Evolutionary conservation across 2,113 vertebrate genomes (phyloP).

Genomic region (Tupaia chinensis): DNA sequence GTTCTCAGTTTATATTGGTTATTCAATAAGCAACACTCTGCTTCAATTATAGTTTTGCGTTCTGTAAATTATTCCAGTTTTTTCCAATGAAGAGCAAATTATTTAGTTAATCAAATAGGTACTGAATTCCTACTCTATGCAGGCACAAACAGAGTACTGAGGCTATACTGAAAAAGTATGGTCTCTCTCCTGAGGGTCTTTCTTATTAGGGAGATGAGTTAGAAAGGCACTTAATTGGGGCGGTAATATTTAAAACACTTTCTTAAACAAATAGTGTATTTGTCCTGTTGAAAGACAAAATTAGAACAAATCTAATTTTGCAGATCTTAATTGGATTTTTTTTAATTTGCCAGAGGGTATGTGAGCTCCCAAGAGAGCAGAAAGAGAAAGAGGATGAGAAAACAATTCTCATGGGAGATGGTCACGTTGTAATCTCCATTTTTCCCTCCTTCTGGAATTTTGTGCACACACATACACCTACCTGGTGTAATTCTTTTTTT

Average conservation of each 20-base stretch:
- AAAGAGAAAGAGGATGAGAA: too few species aligned
- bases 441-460: too few species aligned
- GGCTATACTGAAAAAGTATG: neutral
- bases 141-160: neutral
- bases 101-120: neutral
- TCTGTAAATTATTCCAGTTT: neutral
- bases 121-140: neutral
- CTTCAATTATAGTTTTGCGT: neutral
- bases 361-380: too few species aligned
- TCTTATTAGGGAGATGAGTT: neutral
- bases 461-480: too few species aligned
- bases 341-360: too few species aligned
- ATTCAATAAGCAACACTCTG: constrained; percentile 14
- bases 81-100: neutral
- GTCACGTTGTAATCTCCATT: too few species aligned
- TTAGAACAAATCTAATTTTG: too few species aligned
- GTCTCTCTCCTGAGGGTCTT: neutral
- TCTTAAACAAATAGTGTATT: neutral
- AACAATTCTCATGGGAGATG: too few species aligned
- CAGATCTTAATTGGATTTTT: too few species aligned
- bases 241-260: neutral
- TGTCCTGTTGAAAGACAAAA: neutral
- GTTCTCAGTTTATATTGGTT: constrained; percentile 11
- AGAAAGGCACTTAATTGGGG: neutral
- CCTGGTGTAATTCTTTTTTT: too few species aligned